These are phyloP conservation scores for Bilobella aurantiaca DNA, from an alignment of 1,140 invertebrate genomes.

Conservation along the genomic window DNA sequence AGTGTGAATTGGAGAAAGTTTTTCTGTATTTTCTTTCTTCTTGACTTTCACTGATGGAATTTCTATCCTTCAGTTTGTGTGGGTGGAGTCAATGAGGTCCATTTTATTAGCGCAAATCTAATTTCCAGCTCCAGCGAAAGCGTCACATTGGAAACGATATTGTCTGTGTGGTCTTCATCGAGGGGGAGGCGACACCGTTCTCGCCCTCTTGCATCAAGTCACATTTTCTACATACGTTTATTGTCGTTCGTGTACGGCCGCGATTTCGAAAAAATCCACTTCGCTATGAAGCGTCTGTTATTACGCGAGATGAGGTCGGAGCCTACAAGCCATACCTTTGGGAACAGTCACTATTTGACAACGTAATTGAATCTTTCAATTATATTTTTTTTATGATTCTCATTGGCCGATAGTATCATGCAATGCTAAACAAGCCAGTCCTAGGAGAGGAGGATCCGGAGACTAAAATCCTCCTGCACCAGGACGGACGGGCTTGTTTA, in stretches of 20 bases:
- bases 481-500: too few species aligned
- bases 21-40: neutral
- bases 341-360: slow-evolving; percentile 86
- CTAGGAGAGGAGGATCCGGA: too few species aligned
- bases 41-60: neutral
- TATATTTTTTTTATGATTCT: too few species aligned
- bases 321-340: slow-evolving; percentile 92
- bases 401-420: too few species aligned
- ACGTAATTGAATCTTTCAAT: slow-evolving; percentile 38
- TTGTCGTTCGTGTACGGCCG: slow-evolving; percentile 73
- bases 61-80: neutral
- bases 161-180: slow-evolving; percentile 54
- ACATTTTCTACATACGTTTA: slow-evolving; percentile 85
- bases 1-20: neutral
- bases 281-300: slow-evolving; percentile 78
- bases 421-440: too few species aligned
- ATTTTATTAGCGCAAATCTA: slow-evolving; percentile 6
- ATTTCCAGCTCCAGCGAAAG: slow-evolving; percentile 41
- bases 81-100: neutral
- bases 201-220: slow-evolving; percentile 86
- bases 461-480: too few species aligned
- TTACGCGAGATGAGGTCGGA: slow-evolving; percentile 91
- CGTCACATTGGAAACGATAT: slow-evolving; percentile 44
- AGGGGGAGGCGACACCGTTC: slow-evolving; percentile 73
- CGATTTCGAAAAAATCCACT: slow-evolving; percentile 72